Evolutionary conservation across 2,888 invertebrate species (phyloP).

Genomic region (Trachelus iudaicus): DNA sequence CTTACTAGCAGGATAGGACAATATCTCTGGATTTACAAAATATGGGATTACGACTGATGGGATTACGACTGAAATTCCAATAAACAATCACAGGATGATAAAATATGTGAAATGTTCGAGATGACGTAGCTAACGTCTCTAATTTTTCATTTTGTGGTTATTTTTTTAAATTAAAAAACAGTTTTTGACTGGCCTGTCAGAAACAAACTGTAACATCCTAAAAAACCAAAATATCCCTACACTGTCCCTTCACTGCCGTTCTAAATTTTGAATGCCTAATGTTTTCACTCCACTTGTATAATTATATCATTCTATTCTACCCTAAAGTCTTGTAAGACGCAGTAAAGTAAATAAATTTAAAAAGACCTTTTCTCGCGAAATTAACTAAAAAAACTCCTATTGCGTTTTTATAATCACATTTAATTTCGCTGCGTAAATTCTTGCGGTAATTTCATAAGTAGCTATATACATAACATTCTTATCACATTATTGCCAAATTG

Average conservation of each 20-base stretch:
- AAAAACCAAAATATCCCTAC: no score
- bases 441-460: neutral
- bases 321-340: neutral
- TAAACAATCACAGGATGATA: no score
- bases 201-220: no score
- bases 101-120: no score
- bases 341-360: neutral
- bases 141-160: no score
- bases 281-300: no score
- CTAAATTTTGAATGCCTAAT: no score
- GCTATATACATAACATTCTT: neutral
- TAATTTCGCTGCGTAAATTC: neutral
- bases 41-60: neutral
- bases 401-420: neutral
- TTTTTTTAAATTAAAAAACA: no score
- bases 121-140: no score
- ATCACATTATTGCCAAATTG: neutral
- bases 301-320: no score
- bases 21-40: neutral
- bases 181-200: no score
- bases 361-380: neutral
- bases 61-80: neutral
- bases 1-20: neutral
- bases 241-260: no score
- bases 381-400: neutral